Evolutionary conservation across 2,797 vertebrate genomes (phyloP).

Genomic region (Clamator glandarius): DNA sequence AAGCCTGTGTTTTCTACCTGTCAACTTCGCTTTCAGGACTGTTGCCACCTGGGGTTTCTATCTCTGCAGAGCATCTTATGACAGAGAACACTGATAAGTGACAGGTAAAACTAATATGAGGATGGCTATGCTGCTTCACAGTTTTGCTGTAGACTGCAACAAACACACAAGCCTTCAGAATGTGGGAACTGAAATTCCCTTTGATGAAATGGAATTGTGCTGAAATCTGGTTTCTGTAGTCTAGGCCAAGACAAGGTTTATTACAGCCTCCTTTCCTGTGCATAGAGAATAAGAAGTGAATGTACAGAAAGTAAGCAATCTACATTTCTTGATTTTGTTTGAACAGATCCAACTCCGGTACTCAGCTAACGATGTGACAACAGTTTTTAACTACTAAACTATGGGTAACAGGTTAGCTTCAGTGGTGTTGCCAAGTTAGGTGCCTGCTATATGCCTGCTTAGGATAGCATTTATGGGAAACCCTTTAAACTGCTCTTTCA

Average conservation of each 20-base stretch:
- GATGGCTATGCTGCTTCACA: neutral
- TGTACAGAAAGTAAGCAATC: neutral
- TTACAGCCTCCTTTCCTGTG: neutral
- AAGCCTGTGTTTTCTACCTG: neutral
- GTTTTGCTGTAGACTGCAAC: neutral
- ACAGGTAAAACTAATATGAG: neutral
- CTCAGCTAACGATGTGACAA: neutral
- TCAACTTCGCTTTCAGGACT: neutral
- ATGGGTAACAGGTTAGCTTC: neutral
- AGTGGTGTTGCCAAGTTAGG: neutral
- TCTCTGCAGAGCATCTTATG: neutral
- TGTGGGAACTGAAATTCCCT: neutral
- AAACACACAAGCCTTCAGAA: neutral
- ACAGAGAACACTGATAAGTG: neutral
- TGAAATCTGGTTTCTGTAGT: neutral
- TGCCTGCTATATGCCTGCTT: rapidly evolving
- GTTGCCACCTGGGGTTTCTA: neutral
- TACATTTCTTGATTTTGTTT: neutral
- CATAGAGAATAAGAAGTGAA: neutral
- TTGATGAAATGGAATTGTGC: neutral
- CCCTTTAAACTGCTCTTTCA: neutral
- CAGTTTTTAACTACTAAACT: neutral
- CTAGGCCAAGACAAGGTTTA: neutral
- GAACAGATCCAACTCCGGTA: neutral
- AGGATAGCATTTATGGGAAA: neutral